phyloP scores from a whole-genome alignment of 2,888 invertebrate species.

The Scaptomyza parva region DNA sequence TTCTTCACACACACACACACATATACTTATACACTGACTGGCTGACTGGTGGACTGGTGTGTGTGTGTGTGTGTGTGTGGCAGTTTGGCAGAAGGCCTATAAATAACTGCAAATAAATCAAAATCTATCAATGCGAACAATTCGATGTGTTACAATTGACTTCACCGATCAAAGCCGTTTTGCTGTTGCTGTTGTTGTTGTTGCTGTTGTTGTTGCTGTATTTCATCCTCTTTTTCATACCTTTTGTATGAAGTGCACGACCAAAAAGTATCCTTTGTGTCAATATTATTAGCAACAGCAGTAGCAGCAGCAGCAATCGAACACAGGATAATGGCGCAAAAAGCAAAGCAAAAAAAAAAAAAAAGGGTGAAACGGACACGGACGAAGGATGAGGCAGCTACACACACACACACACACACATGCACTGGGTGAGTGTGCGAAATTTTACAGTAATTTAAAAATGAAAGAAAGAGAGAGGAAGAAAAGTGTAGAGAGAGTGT shows the following conservation, averaged over 20 bases:
- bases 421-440: conserved; percentile 77
- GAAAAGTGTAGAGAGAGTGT: conserved; percentile 29
- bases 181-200: conserved; percentile 38
- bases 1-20: conserved; percentile 43
- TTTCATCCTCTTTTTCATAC: conserved; percentile 74
- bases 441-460: conserved; percentile 84
- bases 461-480: conserved; percentile 17
- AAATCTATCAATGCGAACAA: conserved; percentile 84
- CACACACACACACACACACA: background rate
- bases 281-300: conserved; percentile 80
- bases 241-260: conserved; percentile 81
- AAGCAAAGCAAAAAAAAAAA: background rate
- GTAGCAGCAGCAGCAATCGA: conserved; percentile 56
- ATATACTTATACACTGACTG: conserved; percentile 21
- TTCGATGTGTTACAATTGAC: conserved; percentile 85
- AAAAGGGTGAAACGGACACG: conserved; percentile 69
- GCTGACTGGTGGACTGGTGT: conserved; percentile 22
- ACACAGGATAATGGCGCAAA: conserved; percentile 68
- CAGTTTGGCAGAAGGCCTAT: conserved; percentile 79
- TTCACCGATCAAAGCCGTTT: conserved; percentile 82
- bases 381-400: conserved; percentile 24
- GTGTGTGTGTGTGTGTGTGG: background rate
- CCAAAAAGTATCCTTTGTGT: conserved; percentile 82
- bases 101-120: conserved; percentile 85
- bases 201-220: conserved; percentile 49